These are phyloP conservation scores for Epirrhoe alternata DNA, from an alignment of 2,888 invertebrate genomes.

Conservation along the genomic window DNA sequence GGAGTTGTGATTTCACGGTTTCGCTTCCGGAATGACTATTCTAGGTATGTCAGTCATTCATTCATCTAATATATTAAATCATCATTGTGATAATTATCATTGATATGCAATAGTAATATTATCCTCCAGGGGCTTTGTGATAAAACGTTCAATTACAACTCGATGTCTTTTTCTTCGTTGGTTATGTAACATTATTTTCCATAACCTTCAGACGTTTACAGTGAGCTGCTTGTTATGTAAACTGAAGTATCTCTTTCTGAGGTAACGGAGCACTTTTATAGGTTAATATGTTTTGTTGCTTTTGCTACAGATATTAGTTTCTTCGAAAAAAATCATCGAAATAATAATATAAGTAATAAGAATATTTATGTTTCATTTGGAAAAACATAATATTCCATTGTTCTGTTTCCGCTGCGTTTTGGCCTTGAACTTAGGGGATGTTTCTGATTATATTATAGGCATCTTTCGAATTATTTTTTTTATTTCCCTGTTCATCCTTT, in stretches of 20 bases:
- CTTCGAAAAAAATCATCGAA: background rate
- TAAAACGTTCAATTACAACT: slow-evolving; percentile 35
- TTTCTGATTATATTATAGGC: background rate
- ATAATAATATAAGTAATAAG: too few relatives aligned
- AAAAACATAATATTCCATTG: slow-evolving; percentile 10
- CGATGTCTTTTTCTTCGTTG: slow-evolving; percentile 34
- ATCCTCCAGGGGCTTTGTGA: slow-evolving; percentile 27
- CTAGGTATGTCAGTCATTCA: slow-evolving; percentile 61
- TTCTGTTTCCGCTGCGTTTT: slow-evolving; percentile 9
- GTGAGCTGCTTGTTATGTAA: slow-evolving; percentile 38
- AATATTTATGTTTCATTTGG: background rate
- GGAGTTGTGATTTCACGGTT: slow-evolving; percentile 45
- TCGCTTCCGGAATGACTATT: slow-evolving; percentile 65
- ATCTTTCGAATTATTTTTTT: slow-evolving; percentile 2
- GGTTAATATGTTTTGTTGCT: background rate
- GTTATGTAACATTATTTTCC: slow-evolving; percentile 57
- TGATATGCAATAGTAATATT: slow-evolving; percentile 10
- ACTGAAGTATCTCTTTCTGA: slow-evolving; percentile 28
- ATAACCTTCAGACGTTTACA: slow-evolving; percentile 52
- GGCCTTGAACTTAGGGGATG: slow-evolving; percentile 25
- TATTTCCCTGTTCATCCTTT: slow-evolving; percentile 10
- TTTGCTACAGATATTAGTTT: background rate
- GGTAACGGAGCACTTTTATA: slow-evolving; percentile 14
- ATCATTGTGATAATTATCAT: slow-evolving; percentile 14
- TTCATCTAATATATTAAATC: slow-evolving; percentile 21